Base-by-base conservation (phyloP, 2,113 vertebrate species). In the Sinocyclocheilus maitianheensis region DNA sequence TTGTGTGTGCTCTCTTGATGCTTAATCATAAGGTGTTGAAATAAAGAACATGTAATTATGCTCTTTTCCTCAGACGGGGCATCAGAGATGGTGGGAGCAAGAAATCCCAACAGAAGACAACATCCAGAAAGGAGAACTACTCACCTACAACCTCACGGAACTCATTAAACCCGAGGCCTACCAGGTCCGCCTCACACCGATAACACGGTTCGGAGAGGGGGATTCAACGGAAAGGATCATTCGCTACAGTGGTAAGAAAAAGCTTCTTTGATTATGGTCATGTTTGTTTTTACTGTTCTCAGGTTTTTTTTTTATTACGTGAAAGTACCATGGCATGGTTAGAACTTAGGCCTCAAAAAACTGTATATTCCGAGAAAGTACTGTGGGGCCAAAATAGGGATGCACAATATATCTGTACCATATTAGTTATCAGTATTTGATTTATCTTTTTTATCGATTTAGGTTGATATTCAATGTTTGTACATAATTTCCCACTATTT, bases 71-170 rank as follows among this genome's bases (percentile, higher is more conserved):
- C 88, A 97, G 96, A 95, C 95, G 0, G 96, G 96, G 4, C 96
- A 96, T 18, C 95, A 96, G 83, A 95, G 96, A 40, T 97, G 96
- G 96, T 97, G 96, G 96, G 96, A 97, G n/a, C 96, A 96, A 84
- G 96, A 97, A 58, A 97, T 97, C 90, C 92, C 96, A 3, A 95
- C 96, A 87, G 96, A 96, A 30, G 94, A 94, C 11, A 94, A 95
- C 78, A 96, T 97, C 86, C 95, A 96, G 85, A 96, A 95, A 83
- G 96, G 96, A 85, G 96, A 97, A 78, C 79, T 97, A 63, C 96
- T 97, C 87, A 96, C 96, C 76, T 96, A 97, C 93, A 97, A 97
- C 89, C 92, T 97, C n/a, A 96, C 96, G 0, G 96, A 97, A 82
- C 93, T 97, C 40, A 95, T 97, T 90, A 97, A 97, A 86, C 96